Base-by-base conservation (phyloP, 2,113 vertebrate species). In the Aptenodytes patagonicus region DNA sequence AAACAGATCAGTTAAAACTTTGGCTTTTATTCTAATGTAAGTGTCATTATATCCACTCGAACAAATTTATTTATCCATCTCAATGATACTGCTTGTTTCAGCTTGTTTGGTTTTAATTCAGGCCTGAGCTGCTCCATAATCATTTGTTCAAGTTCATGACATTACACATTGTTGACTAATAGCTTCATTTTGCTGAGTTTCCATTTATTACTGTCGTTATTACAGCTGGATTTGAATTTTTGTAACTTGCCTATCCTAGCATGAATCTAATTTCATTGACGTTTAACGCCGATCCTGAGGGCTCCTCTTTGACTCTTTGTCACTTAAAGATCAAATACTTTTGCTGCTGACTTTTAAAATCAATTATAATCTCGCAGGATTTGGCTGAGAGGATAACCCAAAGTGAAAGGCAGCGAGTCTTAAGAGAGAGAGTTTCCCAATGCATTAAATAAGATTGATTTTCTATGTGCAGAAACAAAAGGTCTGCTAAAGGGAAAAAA, bases 311-410 rank as follows among this genome's bases (percentile, higher is more conserved):
- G 77, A 84, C 89, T 94, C 20, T 64, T 91, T 95, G 86, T 92
- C 95, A 96, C 93, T 83, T 89, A 47, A 78, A 77, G 90, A 96
- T 94, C 92, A 96, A 94, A 94, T 68, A 79, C 64, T 92, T 93
- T 47, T 87, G 70, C 90, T 95, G 78, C 85, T 83, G 83, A 90
- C 82, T 95, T 96, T 91, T 95, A 93, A 95, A 97, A 97, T 93
- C 93, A 95, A 93, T 95, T 96, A 92, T 65, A 91, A 97, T 91
- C 89, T 94, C 46, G 4, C 88, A 96, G 87, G 83, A 92, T 93
- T 93, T 95, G 75, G 72, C 81, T 93, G 73, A 87, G 78, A 95
- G 72, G 62, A 96, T 94, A 95, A 97, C 80, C 78, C 28, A 71
- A 93, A 97, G 66, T 87, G 92, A 95, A 96, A 96, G 69, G 51